Conservation (phyloP, 2,888 invertebrate species). For the Tyria jacobaeae region DNA sequence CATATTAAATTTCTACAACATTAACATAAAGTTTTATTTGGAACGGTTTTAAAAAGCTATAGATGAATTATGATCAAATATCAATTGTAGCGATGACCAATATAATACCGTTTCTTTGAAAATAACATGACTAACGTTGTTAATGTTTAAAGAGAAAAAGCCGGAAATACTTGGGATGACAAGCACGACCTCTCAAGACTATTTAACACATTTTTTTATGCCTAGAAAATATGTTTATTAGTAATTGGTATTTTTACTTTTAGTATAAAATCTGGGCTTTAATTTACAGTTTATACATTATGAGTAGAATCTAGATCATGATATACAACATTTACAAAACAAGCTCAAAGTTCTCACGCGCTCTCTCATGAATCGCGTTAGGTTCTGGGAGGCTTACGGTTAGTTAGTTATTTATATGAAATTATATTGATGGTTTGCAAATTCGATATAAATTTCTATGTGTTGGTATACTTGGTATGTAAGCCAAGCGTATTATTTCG, state of each 20-base stretch:
- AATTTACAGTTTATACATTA: conserved; percentile 26
- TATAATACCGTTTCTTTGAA: conserved; percentile 40
- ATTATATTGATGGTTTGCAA: conserved; percentile 63
- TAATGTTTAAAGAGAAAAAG: conserved; percentile 35
- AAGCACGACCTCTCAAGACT: conserved; percentile 34
- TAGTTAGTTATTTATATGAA: conserved; percentile 55
- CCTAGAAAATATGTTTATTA: conserved; percentile 24
- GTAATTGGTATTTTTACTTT: conserved; percentile 22
- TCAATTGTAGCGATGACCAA: conserved; percentile 47
- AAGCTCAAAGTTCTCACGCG: conserved; percentile 46
- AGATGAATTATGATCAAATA: conserved; percentile 31
- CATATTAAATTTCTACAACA: conserved; percentile 62
- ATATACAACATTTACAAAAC: conserved; percentile 43
- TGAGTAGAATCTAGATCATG: conserved; percentile 44
- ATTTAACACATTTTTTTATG: conserved; percentile 35
- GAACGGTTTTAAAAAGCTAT: conserved; percentile 21
- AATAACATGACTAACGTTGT: conserved; percentile 47
- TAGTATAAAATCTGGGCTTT: conserved; percentile 11
- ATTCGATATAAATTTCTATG: conserved; percentile 72
- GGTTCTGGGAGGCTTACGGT: conserved; percentile 50
- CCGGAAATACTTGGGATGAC: conserved; percentile 51
- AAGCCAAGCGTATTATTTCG: conserved; percentile 77
- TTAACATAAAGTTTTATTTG: conserved; percentile 42
- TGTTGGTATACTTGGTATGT: conserved; percentile 73
- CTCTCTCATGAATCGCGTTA: conserved; percentile 49